Evolutionary conservation across 2,888 invertebrate species (phyloP), one percentile per base, ranked within the genome.

Genomic region (Endomychus coccineus): DNA sequence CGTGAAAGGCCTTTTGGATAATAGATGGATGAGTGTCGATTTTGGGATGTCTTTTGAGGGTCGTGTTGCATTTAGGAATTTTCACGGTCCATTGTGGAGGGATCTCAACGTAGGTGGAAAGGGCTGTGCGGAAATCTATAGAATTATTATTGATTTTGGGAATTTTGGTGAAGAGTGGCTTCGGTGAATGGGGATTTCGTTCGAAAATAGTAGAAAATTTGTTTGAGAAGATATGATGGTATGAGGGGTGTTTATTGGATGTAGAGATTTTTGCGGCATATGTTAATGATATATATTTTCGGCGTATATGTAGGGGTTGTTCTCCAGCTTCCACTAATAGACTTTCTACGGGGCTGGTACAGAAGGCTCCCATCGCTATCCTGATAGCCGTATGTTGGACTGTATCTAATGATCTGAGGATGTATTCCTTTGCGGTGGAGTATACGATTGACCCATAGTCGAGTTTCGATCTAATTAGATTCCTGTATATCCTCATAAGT

Each of bases 371-470:
- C 3, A 44, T 12, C 3, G 36, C 31, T 2, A 47, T 10, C 36
- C 42, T 32, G 1, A 46, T 30, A 2, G 31, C 38, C 16, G 33
- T 34, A 10, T 45, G 41, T 10, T 47, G 46, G 3, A 49, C 24
- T 2, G 42, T 9, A 9, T 46, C 27, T 14, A 47, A 29, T 34
- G 11, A 27, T 14, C 38, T 33, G 2, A 37, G 21, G 10, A 28
- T 16, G 9, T 9, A 16, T 14, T 31, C n/a, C 16, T 19, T 33
- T 6, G 46, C 46, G 3, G 48, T 46, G 11, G 38, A 40, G 17
- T 50, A 51, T 17, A 49, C 22, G 19, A 44, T 38, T 17, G 46
- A 40, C 3, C 50, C 48, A 15, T 51, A 50, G 15, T 51, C 50
- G 1, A 52, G 5, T 41, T 47, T 48, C 6, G 43, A 28, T 15